Evolutionary conservation across 92 coral and sea anemone species (phyloP).

Genomic region (Epizoanthus stellaris): DNA sequence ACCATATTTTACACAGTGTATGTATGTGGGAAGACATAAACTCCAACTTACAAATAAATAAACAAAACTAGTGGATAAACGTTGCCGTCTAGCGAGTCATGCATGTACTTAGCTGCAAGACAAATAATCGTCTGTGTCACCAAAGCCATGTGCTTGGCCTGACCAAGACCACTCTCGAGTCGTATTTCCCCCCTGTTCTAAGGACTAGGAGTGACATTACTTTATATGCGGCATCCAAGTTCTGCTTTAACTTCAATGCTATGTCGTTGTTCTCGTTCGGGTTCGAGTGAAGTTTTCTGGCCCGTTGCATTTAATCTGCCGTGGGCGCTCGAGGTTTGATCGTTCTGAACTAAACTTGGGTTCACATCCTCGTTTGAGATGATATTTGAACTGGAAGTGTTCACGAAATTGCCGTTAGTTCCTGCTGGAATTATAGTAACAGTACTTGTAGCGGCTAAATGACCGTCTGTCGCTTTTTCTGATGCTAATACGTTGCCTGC

Average conservation of each 20-base stretch:
- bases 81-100: slow-evolving; percentile 19
- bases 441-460: slow-evolving; percentile 51
- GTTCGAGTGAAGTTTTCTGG: slow-evolving; percentile 25
- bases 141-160: slow-evolving; percentile 45
- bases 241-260: slow-evolving; percentile 93
- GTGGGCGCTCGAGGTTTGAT: slow-evolving; percentile 37
- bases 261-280: slow-evolving; percentile 58
- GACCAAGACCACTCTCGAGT: slow-evolving; percentile 22
- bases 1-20: too few species aligned
- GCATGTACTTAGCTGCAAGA: slow-evolving; percentile 46
- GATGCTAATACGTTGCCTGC: slow-evolving; percentile 60
- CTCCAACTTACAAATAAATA: slow-evolving; percentile 38
- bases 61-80: slow-evolving; percentile 34
- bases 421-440: slow-evolving; percentile 55
- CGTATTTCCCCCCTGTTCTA: slow-evolving; percentile 22
- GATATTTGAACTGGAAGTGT: slow-evolving; percentile 48
- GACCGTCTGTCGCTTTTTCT: slow-evolving; percentile 77
- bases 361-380: slow-evolving; percentile 18
- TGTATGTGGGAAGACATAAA: background rate
- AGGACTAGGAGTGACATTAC: slow-evolving; percentile 9
- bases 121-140: slow-evolving; percentile 32
- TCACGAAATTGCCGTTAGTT: slow-evolving; percentile 46
- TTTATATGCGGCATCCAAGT: slow-evolving; percentile 86
- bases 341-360: slow-evolving; percentile 30
- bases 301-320: slow-evolving; percentile 9